Base-by-base conservation (phyloP, 2,113 vertebrate genomes). In the Calyptommatus sinebrachiatus region DNA sequence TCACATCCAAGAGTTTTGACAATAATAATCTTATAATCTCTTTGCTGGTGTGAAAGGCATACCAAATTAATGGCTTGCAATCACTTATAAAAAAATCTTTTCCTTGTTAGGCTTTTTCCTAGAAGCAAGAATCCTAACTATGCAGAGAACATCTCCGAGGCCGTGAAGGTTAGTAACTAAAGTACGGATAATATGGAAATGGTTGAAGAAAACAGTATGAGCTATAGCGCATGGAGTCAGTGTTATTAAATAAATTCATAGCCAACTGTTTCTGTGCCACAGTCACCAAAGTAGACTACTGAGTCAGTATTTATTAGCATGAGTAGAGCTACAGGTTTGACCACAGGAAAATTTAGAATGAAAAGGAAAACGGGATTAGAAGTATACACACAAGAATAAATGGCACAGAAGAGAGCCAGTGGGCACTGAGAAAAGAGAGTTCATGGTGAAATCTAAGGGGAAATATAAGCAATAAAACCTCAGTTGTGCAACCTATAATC, bases 271-370 rank as follows among this genome's bases (percentile, higher is more conserved):
- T 28, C n/a, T 41, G 22, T 90, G 65, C 71, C 50, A 60, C 84
- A 90, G 85, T 88, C 88, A 92, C 86, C 84, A 87, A 86, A 86
- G 80, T 88, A 90, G 81, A 78, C 76, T 20, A 67, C 88, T 86
- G 86, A 76, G 79, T 78, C 88, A 79, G 81, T 84, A 73, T 41
- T 86, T 31, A 82, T 72, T 79, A 75, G 85, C 86, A 85, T 76
- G 88, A 86, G 82, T 85, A 88, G 83, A 85, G 76, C 71, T 90
- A 79, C 1, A 62, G 50, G 41, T 85, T 88, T 87, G 73, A 74
- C 77, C 83, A 63, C 77, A 80, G 60, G 31, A 85, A 85, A 75
- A 77, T 87, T 83, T 78, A 71, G 35, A 69, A 80, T 45, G 48
- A 80, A 72, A 86, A 89, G 68, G 48, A 26, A 78, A 73, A 69